These are phyloP conservation scores for Champsocephalus gunnari DNA, from an alignment of 2,797 vertebrate species.

Conservation along the genomic window DNA sequence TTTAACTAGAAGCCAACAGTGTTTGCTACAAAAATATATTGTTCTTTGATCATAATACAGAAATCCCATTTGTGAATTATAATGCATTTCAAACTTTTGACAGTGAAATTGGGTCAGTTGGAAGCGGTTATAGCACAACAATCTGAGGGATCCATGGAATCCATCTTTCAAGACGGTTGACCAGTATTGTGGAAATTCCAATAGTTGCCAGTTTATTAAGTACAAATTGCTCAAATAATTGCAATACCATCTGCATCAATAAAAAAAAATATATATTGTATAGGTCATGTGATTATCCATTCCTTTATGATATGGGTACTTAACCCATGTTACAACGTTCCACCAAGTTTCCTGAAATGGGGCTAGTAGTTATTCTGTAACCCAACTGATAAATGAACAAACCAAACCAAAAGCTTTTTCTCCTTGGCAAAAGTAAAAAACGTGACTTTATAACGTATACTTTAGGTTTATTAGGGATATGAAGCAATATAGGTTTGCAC, in stretches of 20 bases:
- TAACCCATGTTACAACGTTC: too few species aligned
- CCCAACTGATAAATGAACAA: too few species aligned
- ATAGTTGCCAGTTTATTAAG: background rate
- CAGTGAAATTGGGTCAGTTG: background rate
- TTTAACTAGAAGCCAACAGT: background rate
- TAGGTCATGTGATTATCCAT: too few species aligned
- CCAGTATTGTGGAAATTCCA: background rate
- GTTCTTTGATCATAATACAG: background rate
- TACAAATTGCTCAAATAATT: background rate
- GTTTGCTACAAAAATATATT: background rate
- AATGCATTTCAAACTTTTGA: background rate
- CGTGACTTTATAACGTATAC: background rate
- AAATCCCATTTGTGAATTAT: background rate
- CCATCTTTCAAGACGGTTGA: background rate
- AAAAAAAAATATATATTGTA: background rate
- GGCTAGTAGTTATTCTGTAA: too few species aligned
- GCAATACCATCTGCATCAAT: background rate
- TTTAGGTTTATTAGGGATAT: background rate
- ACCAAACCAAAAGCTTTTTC: too few species aligned
- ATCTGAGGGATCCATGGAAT: too few species aligned
- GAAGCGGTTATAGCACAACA: background rate
- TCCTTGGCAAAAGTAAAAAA: background rate
- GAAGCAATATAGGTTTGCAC: background rate
- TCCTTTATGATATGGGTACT: too few species aligned
- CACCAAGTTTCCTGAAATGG: too few species aligned